phyloP scores from a whole-genome alignment of 2,113 vertebrate genomes.

The Nerophis ophidion region DNA sequence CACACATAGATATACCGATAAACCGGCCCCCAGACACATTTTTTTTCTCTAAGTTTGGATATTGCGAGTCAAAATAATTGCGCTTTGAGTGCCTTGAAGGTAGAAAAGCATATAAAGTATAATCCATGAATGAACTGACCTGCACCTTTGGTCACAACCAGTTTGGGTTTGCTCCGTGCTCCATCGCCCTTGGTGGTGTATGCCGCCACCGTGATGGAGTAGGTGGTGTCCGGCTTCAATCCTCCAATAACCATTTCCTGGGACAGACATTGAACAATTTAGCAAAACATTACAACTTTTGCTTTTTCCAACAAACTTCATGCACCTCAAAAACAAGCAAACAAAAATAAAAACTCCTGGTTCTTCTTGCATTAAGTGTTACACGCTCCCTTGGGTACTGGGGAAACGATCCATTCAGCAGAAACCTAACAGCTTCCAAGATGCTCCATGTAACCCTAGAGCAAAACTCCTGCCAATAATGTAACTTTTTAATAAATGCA shows the following conservation, averaged over 20 bases:
- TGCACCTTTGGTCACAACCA: slow-evolving; percentile 91
- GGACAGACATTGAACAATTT: slow-evolving; percentile 24
- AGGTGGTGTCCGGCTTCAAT: slow-evolving; percentile 90
- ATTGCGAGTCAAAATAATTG: no score
- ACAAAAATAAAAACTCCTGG: slow-evolving; percentile 12
- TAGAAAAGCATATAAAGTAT: no score
- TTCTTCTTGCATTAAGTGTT: slow-evolving; percentile 49
- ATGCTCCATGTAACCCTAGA: slow-evolving; percentile 27
- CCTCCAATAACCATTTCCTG: slow-evolving; percentile 94
- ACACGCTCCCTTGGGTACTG: slow-evolving; percentile 27
- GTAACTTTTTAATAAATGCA: slow-evolving; percentile 57
- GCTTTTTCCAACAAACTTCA: slow-evolving; percentile 34
- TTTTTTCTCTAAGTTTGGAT: no score
- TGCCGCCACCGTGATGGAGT: slow-evolving; percentile 94
- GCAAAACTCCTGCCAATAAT: slow-evolving; percentile 48
- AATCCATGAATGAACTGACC: slow-evolving; percentile 65
- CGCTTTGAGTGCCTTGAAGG: no score
- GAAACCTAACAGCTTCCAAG: slow-evolving; percentile 37
- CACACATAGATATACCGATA: no score
- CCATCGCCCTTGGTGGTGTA: slow-evolving; percentile 99
- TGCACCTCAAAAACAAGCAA: slow-evolving; percentile 15
- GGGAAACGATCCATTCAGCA: slow-evolving; percentile 44
- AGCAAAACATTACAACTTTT: slow-evolving; percentile 41
- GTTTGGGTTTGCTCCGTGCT: slow-evolving; percentile 91
- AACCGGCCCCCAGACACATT: no score